phyloP scores from a whole-genome alignment of 2,113 vertebrate species.

The Apodemus sylvaticus region DNA sequence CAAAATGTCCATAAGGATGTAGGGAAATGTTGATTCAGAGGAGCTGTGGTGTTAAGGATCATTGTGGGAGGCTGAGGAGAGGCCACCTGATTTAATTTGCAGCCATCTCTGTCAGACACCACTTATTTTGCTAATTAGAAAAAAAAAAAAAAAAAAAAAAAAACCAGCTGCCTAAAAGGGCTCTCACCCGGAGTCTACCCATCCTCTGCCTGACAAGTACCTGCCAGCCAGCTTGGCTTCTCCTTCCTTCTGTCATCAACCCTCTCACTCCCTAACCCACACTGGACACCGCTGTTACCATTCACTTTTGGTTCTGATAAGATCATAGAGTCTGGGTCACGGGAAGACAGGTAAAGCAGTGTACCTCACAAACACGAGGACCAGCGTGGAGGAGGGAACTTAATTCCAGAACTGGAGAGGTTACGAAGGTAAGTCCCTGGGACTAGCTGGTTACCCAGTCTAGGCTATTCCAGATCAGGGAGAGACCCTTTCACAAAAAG shows the following conservation, averaged over 20 bases:
- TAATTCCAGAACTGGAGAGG: neutral
- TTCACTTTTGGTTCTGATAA: neutral
- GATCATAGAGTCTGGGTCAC: neutral
- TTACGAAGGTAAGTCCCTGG: neutral
- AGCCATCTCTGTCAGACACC: neutral
- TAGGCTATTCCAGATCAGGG: neutral
- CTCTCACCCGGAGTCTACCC: neutral
- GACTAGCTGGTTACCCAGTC: neutral
- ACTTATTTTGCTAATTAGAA: slow-evolving; percentile 44
- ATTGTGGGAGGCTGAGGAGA: accelerated
- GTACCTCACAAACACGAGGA: neutral
- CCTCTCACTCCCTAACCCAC: neutral
- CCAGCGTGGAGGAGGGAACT: no score
- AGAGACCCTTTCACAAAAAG: neutral
- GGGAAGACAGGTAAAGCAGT: neutral
- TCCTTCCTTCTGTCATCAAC: no score
- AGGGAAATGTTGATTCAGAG: neutral
- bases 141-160: neutral
- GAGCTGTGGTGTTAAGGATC: neutral
- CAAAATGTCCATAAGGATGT: neutral
- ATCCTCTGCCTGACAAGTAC: neutral
- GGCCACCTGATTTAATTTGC: neutral
- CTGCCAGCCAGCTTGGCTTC: neutral
- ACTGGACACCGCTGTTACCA: accelerated
- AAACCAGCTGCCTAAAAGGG: neutral